These are phyloP conservation scores for Lemur catta DNA, from an alignment of 2,797 vertebrate species.

Conservation along the genomic window DNA sequence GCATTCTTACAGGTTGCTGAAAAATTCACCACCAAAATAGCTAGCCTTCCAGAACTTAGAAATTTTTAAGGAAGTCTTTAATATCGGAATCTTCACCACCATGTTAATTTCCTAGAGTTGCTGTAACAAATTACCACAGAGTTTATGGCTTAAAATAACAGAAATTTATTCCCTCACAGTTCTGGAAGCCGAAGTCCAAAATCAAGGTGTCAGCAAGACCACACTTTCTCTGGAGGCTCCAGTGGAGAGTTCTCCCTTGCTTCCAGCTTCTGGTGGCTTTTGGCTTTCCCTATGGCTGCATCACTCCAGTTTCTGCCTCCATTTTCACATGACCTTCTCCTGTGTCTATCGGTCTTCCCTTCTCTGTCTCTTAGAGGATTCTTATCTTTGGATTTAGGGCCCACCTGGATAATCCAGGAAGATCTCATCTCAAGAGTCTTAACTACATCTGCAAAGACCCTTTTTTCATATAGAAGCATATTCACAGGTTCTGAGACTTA, in stretches of 20 bases:
- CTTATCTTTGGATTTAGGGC: neutral
- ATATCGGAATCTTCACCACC: neutral
- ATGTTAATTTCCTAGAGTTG: neutral
- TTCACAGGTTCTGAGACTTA: neutral
- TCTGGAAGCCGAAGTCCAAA: neutral
- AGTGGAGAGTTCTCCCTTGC: neutral
- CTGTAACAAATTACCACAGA: neutral
- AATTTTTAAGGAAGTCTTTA: neutral
- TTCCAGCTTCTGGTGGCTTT: neutral
- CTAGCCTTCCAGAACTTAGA: constrained; percentile 52
- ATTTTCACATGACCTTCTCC: neutral
- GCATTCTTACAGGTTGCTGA: constrained; percentile 38
- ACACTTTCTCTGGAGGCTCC: neutral
- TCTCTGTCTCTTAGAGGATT: neutral
- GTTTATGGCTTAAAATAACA: neutral
- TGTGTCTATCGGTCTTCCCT: neutral
- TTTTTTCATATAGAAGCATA: neutral
- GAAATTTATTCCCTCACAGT: neutral
- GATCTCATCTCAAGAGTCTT: neutral
- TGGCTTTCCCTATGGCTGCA: too few species aligned
- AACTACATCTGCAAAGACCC: neutral
- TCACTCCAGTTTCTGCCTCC: neutral
- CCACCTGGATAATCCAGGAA: neutral
- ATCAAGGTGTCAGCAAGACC: neutral
- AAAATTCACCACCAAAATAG: constrained; percentile 37